Evolutionary conservation across 1,140 invertebrate species (phyloP).

Genomic region (Aphelinus certus): DNA sequence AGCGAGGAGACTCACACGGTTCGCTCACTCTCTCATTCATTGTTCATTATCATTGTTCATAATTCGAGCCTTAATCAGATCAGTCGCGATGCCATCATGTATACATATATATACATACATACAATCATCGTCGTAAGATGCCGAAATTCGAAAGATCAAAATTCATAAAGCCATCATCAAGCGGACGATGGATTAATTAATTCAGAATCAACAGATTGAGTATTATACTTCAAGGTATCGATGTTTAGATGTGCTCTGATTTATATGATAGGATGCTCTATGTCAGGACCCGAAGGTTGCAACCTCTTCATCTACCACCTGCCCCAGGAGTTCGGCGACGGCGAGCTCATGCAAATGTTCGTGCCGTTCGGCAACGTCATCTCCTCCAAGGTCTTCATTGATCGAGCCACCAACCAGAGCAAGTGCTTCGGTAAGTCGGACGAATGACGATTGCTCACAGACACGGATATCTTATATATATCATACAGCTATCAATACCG

Average conservation of each 20-base stretch:
- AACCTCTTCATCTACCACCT: constrained; percentile 99
- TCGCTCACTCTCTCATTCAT: constrained; percentile 56
- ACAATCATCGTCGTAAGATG: no score
- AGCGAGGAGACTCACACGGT: constrained; percentile 50
- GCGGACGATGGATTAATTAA: no score
- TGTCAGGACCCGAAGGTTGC: constrained; percentile 98
- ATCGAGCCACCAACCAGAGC: constrained; percentile 99
- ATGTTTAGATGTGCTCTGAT: constrained; percentile 68
- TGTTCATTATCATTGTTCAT: constrained; percentile 43
- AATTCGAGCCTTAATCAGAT: constrained; percentile 26
- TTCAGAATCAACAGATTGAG: constrained; percentile 55
- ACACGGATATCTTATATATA: no score
- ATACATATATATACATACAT: no score
- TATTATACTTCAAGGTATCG: constrained; percentile 67
- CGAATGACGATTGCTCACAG: no score
- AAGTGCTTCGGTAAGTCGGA: constrained; percentile 97
- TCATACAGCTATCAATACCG: no score
- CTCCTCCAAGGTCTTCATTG: constrained; percentile 99
- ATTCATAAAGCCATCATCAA: no score
- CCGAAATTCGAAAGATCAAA: no score
- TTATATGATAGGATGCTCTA: constrained; percentile 87
- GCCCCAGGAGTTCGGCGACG: constrained; percentile 98
- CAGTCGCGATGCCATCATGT: background rate
- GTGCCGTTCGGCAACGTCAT: constrained; percentile 99
- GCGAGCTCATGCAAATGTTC: constrained; percentile 99